Percentiles rank a stretch among this genome's conserved stretches.
These are phyloP conservation scores for Rissa tridactyla DNA, from an alignment of 2,113 vertebrate species.

Conservation along the genomic window DNA sequence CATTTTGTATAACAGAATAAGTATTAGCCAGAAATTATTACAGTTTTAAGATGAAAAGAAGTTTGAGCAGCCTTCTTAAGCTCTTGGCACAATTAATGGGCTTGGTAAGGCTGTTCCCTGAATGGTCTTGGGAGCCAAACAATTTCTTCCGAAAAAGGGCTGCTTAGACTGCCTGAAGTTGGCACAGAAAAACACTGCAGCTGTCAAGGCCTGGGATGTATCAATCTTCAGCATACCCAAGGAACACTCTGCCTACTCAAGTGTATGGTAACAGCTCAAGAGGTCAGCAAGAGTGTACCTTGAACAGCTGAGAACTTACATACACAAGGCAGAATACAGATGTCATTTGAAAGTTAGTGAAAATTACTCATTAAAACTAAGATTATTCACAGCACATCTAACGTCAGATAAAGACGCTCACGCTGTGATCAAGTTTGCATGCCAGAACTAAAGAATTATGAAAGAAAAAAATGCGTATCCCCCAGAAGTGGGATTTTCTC, in stretches of 20 bases:
- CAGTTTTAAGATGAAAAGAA: not conserved
- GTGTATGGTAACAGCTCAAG: slow-evolving; percentile 20
- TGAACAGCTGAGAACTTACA: slow-evolving; percentile 35
- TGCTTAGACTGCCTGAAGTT: slow-evolving; percentile 26
- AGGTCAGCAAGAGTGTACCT: slow-evolving; percentile 38
- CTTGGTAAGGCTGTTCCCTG: slow-evolving; percentile 36
- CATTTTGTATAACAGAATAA: not conserved
- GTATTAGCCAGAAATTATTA: not conserved
- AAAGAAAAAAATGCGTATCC: not conserved
- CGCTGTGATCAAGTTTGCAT: not conserved
- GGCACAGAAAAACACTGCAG: slow-evolving; percentile 65
- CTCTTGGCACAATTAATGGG: slow-evolving; percentile 48
- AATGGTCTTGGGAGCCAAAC: slow-evolving; percentile 37
- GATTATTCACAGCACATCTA: not conserved
- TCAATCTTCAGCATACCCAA: slow-evolving; percentile 65
- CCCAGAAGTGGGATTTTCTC: not conserved
- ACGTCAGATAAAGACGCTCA: not conserved
- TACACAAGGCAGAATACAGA: slow-evolving; percentile 1
- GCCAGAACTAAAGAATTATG: not conserved
- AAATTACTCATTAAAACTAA: slow-evolving; percentile 40
- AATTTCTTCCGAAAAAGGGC: slow-evolving; percentile 36
- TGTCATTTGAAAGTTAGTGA: slow-evolving; percentile 16
- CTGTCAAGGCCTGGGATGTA: slow-evolving; percentile 65
- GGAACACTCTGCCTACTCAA: slow-evolving; percentile 28
- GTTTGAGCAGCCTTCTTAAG: slow-evolving; percentile 35